These are phyloP conservation scores for Empidonax alnorum DNA, from an alignment of 2,113 vertebrate genomes.

Conservation along the genomic window DNA sequence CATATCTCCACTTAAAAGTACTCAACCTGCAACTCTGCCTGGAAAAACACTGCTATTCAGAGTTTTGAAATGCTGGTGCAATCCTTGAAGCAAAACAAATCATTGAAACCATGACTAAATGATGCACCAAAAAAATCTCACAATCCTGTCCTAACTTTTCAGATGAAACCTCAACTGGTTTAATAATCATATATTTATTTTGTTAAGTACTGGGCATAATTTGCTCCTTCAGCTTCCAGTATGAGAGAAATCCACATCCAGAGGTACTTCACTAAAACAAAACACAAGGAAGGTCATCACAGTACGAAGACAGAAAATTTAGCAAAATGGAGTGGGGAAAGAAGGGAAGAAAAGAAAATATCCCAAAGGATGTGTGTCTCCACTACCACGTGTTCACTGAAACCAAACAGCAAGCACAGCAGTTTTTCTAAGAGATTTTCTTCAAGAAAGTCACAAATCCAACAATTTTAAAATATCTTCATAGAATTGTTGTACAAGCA, in stretches of 20 bases:
- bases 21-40: background rate
- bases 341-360: background rate
- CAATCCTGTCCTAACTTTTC: background rate
- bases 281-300: background rate
- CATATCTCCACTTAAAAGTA: background rate
- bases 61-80: background rate
- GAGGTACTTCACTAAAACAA: background rate
- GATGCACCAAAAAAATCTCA: background rate
- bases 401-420: background rate
- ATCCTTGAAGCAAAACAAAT: background rate
- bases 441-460: background rate
- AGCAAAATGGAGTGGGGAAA: background rate
- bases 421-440: background rate
- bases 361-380: background rate
- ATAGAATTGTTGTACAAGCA: background rate
- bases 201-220: background rate
- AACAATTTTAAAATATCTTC: background rate
- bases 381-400: background rate
- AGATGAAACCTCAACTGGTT: background rate
- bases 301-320: background rate
- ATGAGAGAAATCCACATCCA: background rate
- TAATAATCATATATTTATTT: background rate
- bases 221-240: background rate
- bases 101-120: background rate
- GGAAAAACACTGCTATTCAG: background rate